These are phyloP conservation scores for Gambusia affinis DNA, from an alignment of 2,113 vertebrate genomes.

Conservation along the genomic window DNA sequence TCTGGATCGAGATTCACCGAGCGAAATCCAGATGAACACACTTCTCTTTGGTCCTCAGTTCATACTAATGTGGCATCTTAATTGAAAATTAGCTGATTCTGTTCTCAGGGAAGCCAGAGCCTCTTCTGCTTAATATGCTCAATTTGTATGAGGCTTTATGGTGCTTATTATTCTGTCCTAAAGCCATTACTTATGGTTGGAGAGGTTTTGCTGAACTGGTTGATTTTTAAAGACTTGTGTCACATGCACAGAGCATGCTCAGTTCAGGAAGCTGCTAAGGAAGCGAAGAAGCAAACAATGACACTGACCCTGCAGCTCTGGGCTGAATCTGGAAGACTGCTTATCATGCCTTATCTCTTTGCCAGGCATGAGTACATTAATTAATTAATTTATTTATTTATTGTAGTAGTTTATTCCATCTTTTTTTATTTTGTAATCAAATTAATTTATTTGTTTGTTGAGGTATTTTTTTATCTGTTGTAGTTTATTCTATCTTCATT, in stretches of 20 bases:
- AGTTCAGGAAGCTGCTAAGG: background rate
- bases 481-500: too few species aligned
- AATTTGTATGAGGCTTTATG: conserved; percentile 31
- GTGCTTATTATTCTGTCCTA: conserved; percentile 36
- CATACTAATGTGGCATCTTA: conserved; percentile 38
- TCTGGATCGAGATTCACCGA: conserved; percentile 4
- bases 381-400: background rate
- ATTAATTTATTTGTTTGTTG: background rate
- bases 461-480: too few species aligned
- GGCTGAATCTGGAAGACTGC: background rate
- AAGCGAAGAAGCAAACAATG: background rate
- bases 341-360: background rate
- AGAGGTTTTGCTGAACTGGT: conserved; percentile 34
- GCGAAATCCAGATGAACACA: conserved; percentile 18
- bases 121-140: conserved; percentile 2
- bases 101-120: background rate
- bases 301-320: background rate
- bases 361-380: background rate
- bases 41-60: conserved; percentile 32
- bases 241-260: conserved; percentile 12
- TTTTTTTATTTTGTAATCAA: background rate
- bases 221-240: conserved; percentile 22
- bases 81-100: conserved; percentile 38
- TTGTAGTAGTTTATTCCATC: background rate
- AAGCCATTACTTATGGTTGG: conserved; percentile 33